These are phyloP conservation scores for Epinephelus moara DNA, from an alignment of 2,113 vertebrate species.

Conservation along the genomic window DNA sequence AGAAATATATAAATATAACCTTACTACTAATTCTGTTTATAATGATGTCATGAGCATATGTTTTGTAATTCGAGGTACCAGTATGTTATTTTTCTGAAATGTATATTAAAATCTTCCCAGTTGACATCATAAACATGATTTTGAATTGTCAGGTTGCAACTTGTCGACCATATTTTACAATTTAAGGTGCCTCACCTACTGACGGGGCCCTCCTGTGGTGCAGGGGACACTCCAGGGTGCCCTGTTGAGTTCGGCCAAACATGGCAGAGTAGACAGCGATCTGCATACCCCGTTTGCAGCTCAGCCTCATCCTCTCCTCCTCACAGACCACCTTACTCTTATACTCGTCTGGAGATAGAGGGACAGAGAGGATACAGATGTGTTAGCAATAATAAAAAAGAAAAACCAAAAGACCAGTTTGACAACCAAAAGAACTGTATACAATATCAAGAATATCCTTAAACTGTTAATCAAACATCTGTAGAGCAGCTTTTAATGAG, in stretches of 20 bases:
- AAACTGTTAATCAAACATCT: not conserved
- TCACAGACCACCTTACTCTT: slow-evolving; percentile 93
- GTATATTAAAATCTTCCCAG: not conserved
- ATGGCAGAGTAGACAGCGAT: slow-evolving; percentile 90
- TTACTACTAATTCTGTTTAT: too few species aligned
- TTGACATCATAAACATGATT: not conserved
- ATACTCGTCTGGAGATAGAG: slow-evolving; percentile 86
- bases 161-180: too few species aligned
- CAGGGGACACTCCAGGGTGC: slow-evolving; percentile 89
- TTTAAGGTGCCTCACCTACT: slow-evolving; percentile 83
- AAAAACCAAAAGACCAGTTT: not conserved
- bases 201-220: slow-evolving; percentile 84
- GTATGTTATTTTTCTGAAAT: not conserved
- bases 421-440: not conserved
- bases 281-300: slow-evolving; percentile 91
- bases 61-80: not conserved
- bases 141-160: not conserved
- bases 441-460: not conserved
- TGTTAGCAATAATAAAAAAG: not conserved
- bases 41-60: not conserved
- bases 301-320: slow-evolving; percentile 90
- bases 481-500: not conserved
- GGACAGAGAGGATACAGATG: not conserved
- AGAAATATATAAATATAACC: too few species aligned
- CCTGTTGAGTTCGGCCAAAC: slow-evolving; percentile 90